These are phyloP conservation scores for Lanistes nyassanus DNA, from an alignment of 1,140 invertebrate genomes.

Conservation along the genomic window DNA sequence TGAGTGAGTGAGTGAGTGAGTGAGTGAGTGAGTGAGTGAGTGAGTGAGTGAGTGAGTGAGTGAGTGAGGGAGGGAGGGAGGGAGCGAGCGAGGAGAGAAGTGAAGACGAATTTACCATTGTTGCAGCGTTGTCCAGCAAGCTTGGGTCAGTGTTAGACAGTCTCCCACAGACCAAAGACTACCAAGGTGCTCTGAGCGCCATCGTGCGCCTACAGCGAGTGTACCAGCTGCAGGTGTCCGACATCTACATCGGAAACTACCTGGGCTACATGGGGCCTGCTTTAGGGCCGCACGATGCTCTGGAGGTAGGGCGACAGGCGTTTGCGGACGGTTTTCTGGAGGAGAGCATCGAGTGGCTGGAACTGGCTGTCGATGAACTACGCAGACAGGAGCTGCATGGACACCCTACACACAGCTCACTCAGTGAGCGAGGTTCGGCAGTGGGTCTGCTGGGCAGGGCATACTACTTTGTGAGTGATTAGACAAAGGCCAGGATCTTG, in stretches of 20 bases:
- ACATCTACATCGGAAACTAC: constrained; percentile 25
- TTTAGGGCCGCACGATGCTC: constrained; percentile 2
- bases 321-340: constrained; percentile 21
- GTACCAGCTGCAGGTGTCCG: constrained; percentile 13
- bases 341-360: constrained; percentile 18
- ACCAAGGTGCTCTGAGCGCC: constrained; percentile 7
- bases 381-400: not conserved
- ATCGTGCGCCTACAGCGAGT: constrained; percentile 15
- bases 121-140: constrained; percentile 5
- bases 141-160: not conserved
- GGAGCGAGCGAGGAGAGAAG: too few relatives aligned
- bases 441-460: constrained; percentile 11
- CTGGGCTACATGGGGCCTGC: constrained; percentile 13
- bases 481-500: too few relatives aligned
- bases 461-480: constrained; percentile 17
- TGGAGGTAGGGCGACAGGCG: constrained; percentile 17
- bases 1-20: too few relatives aligned
- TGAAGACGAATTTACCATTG: not conserved
- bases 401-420: not conserved
- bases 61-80: too few relatives aligned
- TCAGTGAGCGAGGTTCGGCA: not conserved
- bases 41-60: not conserved
- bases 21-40: too few relatives aligned
- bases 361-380: not conserved
- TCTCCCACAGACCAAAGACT: not conserved